Conservation (phyloP, 2,113 vertebrate genomes). For the Zapornia atra region DNA sequence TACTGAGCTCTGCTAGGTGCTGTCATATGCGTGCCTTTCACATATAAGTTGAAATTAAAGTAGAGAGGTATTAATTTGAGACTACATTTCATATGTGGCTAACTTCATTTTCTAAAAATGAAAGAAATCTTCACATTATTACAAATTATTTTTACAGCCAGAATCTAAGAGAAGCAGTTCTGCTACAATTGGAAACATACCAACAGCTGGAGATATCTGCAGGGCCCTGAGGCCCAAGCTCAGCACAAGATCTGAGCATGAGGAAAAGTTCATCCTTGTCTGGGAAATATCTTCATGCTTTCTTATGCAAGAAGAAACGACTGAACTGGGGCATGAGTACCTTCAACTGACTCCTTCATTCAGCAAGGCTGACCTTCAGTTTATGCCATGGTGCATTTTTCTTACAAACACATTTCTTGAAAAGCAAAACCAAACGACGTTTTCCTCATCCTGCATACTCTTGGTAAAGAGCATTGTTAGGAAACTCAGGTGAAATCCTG, state of each 20-base stretch:
- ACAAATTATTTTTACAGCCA: neutral
- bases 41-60: neutral
- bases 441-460: neutral
- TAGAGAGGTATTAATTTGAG: neutral
- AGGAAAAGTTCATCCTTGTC: neutral
- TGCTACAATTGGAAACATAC: neutral
- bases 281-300: neutral
- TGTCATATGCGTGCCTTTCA: neutral
- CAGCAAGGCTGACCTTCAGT: neutral
- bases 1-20: neutral
- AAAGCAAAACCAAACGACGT: neutral
- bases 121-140: neutral
- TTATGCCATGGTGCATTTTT: neutral
- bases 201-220: neutral
- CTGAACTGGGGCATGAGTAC: neutral
- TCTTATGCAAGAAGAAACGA: neutral
- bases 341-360: neutral
- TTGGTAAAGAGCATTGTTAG: neutral
- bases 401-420: neutral
- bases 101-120: neutral
- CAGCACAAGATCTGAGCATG: neutral
- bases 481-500: neutral
- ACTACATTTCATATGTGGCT: neutral
- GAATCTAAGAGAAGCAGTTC: neutral
- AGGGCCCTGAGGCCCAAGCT: neutral